These are phyloP conservation scores for Mnemiopsis leidyi DNA, from an alignment of 37 sponge, comb jelly and placozoan species.

Conservation along the genomic window DNA sequence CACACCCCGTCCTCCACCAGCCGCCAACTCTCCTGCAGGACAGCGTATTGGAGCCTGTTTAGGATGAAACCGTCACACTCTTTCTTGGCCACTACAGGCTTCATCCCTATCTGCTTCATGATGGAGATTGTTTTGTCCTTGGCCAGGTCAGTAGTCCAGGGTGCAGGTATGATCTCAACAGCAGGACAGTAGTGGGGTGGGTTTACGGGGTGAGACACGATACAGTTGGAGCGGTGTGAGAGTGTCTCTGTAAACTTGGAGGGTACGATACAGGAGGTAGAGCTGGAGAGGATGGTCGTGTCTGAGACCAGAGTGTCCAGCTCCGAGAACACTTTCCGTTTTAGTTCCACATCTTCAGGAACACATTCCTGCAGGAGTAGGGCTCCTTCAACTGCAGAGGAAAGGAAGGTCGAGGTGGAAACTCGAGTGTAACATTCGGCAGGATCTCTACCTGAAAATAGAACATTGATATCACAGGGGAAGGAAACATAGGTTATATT, in stretches of 20 bases:
- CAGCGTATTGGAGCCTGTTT: conserved; percentile 94
- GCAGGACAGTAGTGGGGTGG: conserved; percentile 55
- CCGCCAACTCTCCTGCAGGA: conserved; percentile 95
- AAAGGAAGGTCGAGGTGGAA: conserved; percentile 64
- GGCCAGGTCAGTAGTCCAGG: conserved; percentile 73
- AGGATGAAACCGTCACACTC: conserved; percentile 89
- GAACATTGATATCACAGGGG: no score
- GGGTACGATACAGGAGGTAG: conserved; percentile 90
- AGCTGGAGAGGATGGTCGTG: conserved; percentile 78
- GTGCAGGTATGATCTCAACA: conserved; percentile 86
- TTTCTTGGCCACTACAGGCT: conserved; percentile 82
- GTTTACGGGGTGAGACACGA: conserved; percentile 90
- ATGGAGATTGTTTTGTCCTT: conserved; percentile 68
- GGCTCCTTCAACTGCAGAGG: conserved; percentile 73
- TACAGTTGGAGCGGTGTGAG: conserved; percentile 77
- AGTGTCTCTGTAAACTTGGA: conserved; percentile 79
- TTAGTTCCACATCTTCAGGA: conserved; percentile 84
- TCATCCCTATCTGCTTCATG: conserved; percentile 80
- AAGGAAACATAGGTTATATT: no score
- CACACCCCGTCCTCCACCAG: conserved; percentile 89
- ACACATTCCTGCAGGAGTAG: conserved; percentile 91
- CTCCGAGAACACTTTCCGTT: conserved; percentile 77
- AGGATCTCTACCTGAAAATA: conserved; percentile 67
- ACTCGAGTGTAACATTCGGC: conserved; percentile 67
- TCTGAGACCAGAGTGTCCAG: conserved; percentile 75